These are phyloP conservation scores for Pammene fasciana DNA, from an alignment of 2,888 invertebrate species.

Conservation along the genomic window DNA sequence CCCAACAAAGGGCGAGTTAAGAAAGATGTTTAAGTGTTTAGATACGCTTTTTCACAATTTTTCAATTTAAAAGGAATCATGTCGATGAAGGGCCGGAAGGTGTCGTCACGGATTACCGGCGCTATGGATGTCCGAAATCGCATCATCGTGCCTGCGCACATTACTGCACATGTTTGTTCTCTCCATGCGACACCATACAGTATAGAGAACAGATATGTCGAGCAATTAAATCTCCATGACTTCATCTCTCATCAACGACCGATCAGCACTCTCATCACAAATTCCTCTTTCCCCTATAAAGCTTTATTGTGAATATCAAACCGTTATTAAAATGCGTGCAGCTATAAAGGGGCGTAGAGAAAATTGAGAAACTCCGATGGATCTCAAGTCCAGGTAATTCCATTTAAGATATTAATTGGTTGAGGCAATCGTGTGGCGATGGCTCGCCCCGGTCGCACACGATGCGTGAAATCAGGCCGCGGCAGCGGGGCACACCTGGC, in stretches of 20 bases:
- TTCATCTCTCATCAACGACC: conserved; percentile 28
- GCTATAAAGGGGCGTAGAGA: conserved; percentile 64
- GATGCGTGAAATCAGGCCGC: conserved; percentile 80
- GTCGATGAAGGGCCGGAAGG: conserved; percentile 80
- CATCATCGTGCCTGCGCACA: no score
- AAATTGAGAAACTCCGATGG: conserved; percentile 58
- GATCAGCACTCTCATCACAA: conserved; percentile 29
- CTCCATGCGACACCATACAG: no score
- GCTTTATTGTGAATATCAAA: conserved; percentile 55
- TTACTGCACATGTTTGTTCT: no score
- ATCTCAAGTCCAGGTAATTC: conserved; percentile 64
- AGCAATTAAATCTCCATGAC: conserved; percentile 28
- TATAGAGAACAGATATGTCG: no score
- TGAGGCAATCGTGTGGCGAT: conserved; percentile 53
- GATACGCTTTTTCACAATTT: conserved; percentile 81
- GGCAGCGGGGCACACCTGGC: conserved; percentile 77
- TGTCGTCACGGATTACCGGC: conserved; percentile 77
- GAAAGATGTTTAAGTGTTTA: conserved; percentile 83
- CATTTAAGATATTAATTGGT: conserved; percentile 80
- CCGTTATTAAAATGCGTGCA: conserved; percentile 63
- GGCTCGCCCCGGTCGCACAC: conserved; percentile 70
- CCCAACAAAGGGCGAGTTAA: conserved; percentile 78
- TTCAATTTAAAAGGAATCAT: conserved; percentile 80
- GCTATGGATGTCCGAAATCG: conserved; percentile 65
- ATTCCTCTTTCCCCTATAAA: conserved; percentile 50